Evolutionary conservation across 2,888 invertebrate genomes (phyloP), one percentile per base, ranked within the genome.

Genomic region (Drosophila infuscata): DNA sequence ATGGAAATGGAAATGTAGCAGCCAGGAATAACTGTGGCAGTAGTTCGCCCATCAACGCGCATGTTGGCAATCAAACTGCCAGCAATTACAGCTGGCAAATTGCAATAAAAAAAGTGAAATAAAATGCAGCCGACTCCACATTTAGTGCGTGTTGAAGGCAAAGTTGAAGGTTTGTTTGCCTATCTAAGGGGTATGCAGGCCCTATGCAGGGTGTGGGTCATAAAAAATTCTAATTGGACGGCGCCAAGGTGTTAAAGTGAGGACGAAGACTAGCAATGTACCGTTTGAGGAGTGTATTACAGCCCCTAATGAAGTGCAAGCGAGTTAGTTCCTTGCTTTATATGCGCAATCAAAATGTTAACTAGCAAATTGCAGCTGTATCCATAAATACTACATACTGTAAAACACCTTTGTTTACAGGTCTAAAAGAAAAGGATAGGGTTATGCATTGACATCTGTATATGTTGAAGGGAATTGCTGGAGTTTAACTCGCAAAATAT

Each of bases 1-100:
- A 9, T 25, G 36, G 17, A 17, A 32, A 43, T 49, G 53, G 35
- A 46, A 60, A 68, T 65, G 57, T 46, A 1, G n/a, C 41, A 12
- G 68, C 49, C 41, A 12, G 68, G 53, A 64, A 66, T 76, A n/a
- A n/a, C 29, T 29, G 25, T 25, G 3, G 12, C 20, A 53, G 29
- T 56, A 63, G 79, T 63, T 74, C 17, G 49, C 17, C 81, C 78
- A 81, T 81, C 84, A 83, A 69, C 81, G 81, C 74, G 80, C 81
- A 64, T 79, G 83, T 71, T 82, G 69, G 83, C 82, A 86, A 82
- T 85, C 86, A 82, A 76, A 79, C 71, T 76, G 76, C 80, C 80
- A 76, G 76, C 86, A 82, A 82, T 82, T 86, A 86, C 86, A 81
- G 71, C 79, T 68, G 51, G 64, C 70, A 82, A 81, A 79, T 82